Percentiles rank a stretch among this genome's conserved stretches.
Evolutionary conservation across 2,797 vertebrate species (phyloP).

Genomic region (Chelidonichthys spinosus): DNA sequence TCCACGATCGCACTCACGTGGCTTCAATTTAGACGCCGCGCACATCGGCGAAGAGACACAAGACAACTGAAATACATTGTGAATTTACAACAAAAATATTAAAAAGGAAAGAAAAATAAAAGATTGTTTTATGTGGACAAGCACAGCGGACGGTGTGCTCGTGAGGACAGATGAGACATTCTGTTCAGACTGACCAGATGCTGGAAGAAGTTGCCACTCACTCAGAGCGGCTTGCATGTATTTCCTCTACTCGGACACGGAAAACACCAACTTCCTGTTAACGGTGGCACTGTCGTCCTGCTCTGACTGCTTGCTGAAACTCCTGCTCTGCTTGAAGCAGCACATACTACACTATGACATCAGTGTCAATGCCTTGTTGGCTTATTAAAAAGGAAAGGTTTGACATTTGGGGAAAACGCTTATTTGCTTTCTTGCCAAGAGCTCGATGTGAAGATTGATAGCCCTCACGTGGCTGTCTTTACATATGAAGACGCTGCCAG

Average conservation of each 20-base stretch:
- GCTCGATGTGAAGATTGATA: background rate
- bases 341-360: background rate
- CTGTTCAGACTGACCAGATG: slow-evolving; percentile 61
- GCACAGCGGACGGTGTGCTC: slow-evolving; percentile 59
- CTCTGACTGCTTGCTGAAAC: slow-evolving; percentile 32
- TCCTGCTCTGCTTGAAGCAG: slow-evolving; percentile 36
- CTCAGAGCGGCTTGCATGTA: slow-evolving; percentile 54
- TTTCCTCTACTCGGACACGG: background rate
- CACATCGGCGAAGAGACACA: slow-evolving; percentile 45
- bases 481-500: background rate
- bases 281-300: slow-evolving; percentile 40
- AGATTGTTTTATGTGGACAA: slow-evolving; percentile 38
- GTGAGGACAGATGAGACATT: slow-evolving; percentile 62
- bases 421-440: background rate
- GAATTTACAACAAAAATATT: slow-evolving; percentile 60
- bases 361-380: background rate
- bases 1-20: slow-evolving; percentile 11
- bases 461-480: background rate
- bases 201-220: slow-evolving; percentile 59
- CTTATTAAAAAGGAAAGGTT: background rate
- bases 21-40: slow-evolving; percentile 44
- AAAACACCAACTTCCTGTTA: slow-evolving; percentile 27
- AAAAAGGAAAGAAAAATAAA: slow-evolving; percentile 7
- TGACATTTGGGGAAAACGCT: background rate
- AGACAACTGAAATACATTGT: slow-evolving; percentile 36